Evolutionary conservation across 2,888 invertebrate genomes (phyloP).

Genomic region (Mythimna ferrago): DNA sequence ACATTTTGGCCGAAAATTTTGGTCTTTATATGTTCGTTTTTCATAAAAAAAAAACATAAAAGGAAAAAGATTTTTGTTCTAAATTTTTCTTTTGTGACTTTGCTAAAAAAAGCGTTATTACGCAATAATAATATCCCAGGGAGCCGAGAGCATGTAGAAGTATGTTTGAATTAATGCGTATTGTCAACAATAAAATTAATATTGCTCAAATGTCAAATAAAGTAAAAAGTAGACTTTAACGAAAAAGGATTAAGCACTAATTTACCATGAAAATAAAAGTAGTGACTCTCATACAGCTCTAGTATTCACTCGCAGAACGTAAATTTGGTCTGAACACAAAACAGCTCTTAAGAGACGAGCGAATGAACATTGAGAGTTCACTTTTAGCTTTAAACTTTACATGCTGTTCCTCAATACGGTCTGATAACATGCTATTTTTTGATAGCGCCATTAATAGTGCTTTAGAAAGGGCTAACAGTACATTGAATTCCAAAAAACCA

Average conservation of each 20-base stretch:
- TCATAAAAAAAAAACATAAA: too few species aligned
- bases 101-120: too few species aligned
- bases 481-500: constrained; percentile 24
- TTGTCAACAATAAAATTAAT: not conserved
- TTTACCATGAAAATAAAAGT: not conserved
- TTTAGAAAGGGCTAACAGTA: not conserved
- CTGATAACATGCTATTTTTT: constrained; percentile 15
- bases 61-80: too few species aligned
- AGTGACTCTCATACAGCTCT: not conserved
- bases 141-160: too few species aligned
- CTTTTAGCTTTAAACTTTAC: constrained; percentile 32
- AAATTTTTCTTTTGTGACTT: too few species aligned
- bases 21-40: too few species aligned
- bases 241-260: not conserved
- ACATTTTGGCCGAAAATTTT: too few species aligned
- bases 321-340: constrained; percentile 50
- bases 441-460: constrained; percentile 3
- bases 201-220: not conserved
- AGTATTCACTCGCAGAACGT: constrained; percentile 30
- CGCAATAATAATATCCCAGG: too few species aligned
- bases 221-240: not conserved
- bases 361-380: constrained; percentile 28
- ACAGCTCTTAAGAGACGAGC: constrained; percentile 42
- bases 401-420: constrained; percentile 1
- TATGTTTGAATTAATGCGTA: not conserved